Evolutionary conservation across 2,888 invertebrate species (phyloP).

Genomic region (Dromius quadrimaculatus): DNA sequence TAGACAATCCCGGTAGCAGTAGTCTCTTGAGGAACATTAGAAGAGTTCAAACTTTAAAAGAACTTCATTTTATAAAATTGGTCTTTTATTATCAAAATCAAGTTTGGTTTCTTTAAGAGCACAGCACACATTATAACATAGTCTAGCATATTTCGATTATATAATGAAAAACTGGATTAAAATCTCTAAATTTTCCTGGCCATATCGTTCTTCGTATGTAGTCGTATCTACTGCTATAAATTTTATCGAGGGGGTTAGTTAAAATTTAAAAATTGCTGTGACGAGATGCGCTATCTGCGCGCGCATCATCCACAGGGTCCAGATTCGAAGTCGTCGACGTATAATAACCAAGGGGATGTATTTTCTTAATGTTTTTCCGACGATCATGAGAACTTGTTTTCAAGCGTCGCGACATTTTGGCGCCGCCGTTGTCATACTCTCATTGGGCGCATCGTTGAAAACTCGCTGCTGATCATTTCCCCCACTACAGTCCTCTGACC

Average conservation of each 20-base stretch:
- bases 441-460: constrained; percentile 56
- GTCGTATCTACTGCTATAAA: constrained; percentile 35
- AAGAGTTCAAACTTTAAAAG: no score
- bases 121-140: not conserved
- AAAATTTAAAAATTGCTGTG: constrained; percentile 36
- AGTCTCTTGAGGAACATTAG: no score
- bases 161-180: constrained; percentile 3
- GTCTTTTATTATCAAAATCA: no score
- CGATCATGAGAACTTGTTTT: constrained; percentile 55
- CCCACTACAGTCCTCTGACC: constrained; percentile 54
- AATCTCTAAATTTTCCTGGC: constrained; percentile 27
- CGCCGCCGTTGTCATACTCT: constrained; percentile 60
- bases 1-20: no score
- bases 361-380: constrained; percentile 51
- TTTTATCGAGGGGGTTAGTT: constrained; percentile 28
- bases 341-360: constrained; percentile 38
- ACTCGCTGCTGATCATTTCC: constrained; percentile 55
- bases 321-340: constrained; percentile 36
- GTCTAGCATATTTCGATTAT: not conserved
- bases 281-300: constrained; percentile 20
- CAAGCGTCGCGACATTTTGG: constrained; percentile 66
- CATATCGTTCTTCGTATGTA: not conserved
- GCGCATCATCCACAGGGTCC: constrained; percentile 37
- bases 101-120: not conserved
- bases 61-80: no score